Evolutionary conservation across 2,113 vertebrate species (phyloP).

Genomic region (Crocuta crocuta): DNA sequence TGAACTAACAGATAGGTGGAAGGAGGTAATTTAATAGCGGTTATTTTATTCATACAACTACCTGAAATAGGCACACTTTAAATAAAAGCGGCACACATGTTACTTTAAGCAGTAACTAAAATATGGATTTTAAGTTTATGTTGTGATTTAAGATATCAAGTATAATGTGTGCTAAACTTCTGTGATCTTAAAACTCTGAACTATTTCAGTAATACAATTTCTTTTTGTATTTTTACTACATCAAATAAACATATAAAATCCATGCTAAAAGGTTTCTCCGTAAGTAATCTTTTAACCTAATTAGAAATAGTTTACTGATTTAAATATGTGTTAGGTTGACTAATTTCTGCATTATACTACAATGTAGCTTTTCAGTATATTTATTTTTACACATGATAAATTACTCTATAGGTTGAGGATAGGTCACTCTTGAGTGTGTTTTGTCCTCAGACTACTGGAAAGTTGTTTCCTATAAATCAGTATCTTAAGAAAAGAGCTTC

Average conservation of each 20-base stretch:
- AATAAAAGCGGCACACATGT: neutral
- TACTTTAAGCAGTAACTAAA: neutral
- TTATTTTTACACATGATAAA: neutral
- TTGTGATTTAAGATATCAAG: constrained; percentile 58
- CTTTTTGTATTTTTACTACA: constrained; percentile 76
- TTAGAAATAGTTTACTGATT: constrained; percentile 59
- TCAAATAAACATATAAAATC: constrained; percentile 73
- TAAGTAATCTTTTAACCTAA: constrained; percentile 60
- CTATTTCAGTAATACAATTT: constrained; percentile 33
- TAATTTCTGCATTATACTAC: constrained; percentile 58
- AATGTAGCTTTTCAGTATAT: constrained; percentile 45
- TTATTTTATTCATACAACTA: neutral
- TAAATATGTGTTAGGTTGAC: neutral
- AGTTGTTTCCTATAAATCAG: neutral
- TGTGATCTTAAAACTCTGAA: constrained; percentile 6
- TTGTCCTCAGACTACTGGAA: neutral
- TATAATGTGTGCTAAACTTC: neutral
- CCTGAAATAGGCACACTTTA: neutral
- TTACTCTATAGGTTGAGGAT: neutral
- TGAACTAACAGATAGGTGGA: neutral
- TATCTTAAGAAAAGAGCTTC: neutral
- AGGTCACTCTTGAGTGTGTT: constrained; percentile 1
- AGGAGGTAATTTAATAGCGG: neutral
- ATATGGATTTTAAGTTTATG: neutral
- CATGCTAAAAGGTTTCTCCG: constrained; percentile 48